Evolutionary conservation across 2,113 vertebrate genomes (phyloP).

Genomic region (Amazona vittata): DNA sequence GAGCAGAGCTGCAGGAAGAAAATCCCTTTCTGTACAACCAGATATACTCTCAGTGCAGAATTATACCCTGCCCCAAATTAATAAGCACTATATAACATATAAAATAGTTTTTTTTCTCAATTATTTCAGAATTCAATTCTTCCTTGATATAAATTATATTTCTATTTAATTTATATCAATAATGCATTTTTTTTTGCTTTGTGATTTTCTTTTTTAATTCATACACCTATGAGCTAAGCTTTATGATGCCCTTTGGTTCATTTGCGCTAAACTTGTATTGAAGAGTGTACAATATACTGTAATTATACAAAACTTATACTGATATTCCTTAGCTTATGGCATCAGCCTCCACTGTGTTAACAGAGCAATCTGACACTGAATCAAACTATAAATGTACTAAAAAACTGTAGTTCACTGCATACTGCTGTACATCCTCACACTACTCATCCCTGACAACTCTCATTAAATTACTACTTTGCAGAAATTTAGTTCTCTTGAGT

Average conservation of each 20-base stretch:
- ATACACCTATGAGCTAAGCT: not conserved
- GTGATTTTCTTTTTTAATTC: not conserved
- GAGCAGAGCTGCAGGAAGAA: not conserved
- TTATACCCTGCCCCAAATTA: not conserved
- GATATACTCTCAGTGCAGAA: not conserved
- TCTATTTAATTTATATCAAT: not conserved
- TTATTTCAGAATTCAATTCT: not conserved
- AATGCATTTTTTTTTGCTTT: not conserved
- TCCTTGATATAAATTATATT: not conserved
- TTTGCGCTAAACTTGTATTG: not conserved
- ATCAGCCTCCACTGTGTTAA: not conserved
- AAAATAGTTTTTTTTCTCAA: not conserved
- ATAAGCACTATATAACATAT: not conserved
- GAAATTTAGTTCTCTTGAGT: not conserved
- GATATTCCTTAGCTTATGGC: not conserved
- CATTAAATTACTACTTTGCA: not conserved
- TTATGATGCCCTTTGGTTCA: not conserved
- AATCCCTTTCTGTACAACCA: not conserved
- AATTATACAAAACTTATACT: not conserved
- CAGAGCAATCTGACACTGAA: not conserved
- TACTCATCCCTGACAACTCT: not conserved
- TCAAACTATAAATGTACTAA: not conserved
- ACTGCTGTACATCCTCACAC: not conserved
- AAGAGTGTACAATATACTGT: not conserved
- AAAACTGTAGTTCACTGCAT: not conserved